phyloP scores from a whole-genome alignment of 2,113 vertebrate species.

The Nothobranchius furzeri region DNA sequence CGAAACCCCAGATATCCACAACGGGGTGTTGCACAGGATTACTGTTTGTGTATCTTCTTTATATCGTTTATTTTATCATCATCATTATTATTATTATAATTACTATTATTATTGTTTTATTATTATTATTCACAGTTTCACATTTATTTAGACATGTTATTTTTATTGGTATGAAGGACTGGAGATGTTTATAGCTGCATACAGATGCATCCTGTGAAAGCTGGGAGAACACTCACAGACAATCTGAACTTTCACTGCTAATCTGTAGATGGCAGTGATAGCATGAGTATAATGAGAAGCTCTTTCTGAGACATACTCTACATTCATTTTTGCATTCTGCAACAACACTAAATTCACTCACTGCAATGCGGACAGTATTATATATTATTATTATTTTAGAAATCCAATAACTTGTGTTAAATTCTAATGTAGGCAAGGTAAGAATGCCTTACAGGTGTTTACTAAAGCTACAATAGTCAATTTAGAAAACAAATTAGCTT shows the following conservation, averaged over 20 bases:
- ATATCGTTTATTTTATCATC: no score
- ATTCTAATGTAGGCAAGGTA: neutral
- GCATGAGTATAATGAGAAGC: conserved; percentile 60
- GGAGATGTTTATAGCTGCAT: neutral
- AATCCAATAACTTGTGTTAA: conserved; percentile 1
- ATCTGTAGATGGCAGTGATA: conserved; percentile 84
- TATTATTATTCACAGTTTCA: no score
- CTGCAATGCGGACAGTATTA: no score
- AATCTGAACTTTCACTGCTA: conserved; percentile 70
- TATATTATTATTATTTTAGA: no score
- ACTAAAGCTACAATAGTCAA: no score
- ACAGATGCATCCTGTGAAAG: neutral
- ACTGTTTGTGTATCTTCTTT: neutral
- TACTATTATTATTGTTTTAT: no score
- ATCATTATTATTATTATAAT: no score
- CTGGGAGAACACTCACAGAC: conserved; percentile 15
- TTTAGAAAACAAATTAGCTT: no score
- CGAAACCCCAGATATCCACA: neutral
- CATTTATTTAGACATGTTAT: no score
- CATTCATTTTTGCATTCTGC: conserved; percentile 29
- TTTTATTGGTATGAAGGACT: neutral
- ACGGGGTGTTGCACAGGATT: conserved; percentile 7
- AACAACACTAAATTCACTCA: neutral
- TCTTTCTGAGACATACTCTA: conserved; percentile 11
- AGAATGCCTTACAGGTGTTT: neutral